A percentile compares a stretch with the other conserved stretches of the same genome.
Conservation (phyloP, 2,888 invertebrate genomes). For the Nephrotoma appendiculata region DNA sequence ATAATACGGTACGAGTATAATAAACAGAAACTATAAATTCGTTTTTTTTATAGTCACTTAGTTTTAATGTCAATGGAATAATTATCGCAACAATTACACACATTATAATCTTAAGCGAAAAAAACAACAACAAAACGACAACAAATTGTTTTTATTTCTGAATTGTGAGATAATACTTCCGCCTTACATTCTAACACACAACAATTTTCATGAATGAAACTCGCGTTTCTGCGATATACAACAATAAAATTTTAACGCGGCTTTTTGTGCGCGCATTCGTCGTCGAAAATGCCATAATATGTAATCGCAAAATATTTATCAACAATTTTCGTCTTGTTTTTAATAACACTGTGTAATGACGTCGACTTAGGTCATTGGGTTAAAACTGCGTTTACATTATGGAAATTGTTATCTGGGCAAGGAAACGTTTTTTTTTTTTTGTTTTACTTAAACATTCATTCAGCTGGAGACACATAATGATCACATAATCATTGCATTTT, state of each 20-base stretch:
- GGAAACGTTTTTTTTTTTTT: neutral
- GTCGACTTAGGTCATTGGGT: neutral
- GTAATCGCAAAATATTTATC: neutral
- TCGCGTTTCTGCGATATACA: neutral
- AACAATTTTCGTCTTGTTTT: neutral
- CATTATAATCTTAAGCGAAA: neutral
- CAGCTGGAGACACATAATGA: neutral
- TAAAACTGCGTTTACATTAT: neutral
- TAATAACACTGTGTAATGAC: neutral
- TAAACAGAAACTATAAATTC: neutral
- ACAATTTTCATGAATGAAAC: neutral
- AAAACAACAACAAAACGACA: neutral
- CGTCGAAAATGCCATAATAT: neutral
- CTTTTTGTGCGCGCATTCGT: neutral
- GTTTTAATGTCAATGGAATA: neutral
- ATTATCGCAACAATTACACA: neutral
- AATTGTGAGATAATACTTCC: neutral
- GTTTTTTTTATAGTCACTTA: neutral
- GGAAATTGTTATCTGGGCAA: neutral
- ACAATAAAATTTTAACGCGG: neutral
- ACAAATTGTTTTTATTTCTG: neutral
- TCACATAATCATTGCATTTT: neutral
- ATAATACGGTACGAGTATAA: neutral
- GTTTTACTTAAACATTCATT: neutral
- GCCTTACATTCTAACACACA: neutral